Evolutionary conservation across 1,140 invertebrate species (phyloP).

Genomic region (Euwallacea similis): DNA sequence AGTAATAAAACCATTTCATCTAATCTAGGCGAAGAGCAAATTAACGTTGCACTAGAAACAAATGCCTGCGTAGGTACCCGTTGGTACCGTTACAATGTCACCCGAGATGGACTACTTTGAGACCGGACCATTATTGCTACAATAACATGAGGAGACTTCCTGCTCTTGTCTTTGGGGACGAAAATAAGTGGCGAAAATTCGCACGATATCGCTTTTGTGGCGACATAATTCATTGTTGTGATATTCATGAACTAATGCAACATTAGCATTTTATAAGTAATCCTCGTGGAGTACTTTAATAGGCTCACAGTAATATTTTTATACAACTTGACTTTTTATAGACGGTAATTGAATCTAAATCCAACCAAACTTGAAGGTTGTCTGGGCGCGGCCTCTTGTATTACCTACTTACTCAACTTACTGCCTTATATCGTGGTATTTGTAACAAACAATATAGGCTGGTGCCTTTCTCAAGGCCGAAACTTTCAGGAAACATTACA

Average conservation of each 20-base stretch:
- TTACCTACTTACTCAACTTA: not conserved
- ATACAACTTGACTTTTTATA: not conserved
- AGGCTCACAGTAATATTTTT: not conserved
- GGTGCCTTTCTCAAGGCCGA: constrained; percentile 9
- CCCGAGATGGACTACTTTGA: no score
- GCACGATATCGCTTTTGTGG: not conserved
- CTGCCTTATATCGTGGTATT: constrained; percentile 10
- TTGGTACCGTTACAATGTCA: no score
- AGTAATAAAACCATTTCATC: no score
- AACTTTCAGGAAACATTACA: constrained; percentile 22
- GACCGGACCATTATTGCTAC: no score
- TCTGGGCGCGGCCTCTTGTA: constrained; percentile 10
- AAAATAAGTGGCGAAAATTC: not conserved
- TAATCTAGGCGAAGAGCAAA: no score
- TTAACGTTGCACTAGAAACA: no score
- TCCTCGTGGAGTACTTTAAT: no score
- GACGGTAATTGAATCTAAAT: not conserved
- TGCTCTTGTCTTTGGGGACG: no score
- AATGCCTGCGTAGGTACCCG: no score
- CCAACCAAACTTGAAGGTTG: constrained; percentile 16
- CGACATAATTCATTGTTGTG: not conserved
- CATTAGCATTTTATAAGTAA: not conserved
- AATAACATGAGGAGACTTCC: no score
- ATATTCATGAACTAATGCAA: constrained; percentile 1
- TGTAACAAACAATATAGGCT: constrained; percentile 6